Evolutionary conservation across 35 echinoderm and acorn worm species (phyloP), one percentile per base, ranked within the genome.

Genomic region (Apostichopus parvimensis): DNA sequence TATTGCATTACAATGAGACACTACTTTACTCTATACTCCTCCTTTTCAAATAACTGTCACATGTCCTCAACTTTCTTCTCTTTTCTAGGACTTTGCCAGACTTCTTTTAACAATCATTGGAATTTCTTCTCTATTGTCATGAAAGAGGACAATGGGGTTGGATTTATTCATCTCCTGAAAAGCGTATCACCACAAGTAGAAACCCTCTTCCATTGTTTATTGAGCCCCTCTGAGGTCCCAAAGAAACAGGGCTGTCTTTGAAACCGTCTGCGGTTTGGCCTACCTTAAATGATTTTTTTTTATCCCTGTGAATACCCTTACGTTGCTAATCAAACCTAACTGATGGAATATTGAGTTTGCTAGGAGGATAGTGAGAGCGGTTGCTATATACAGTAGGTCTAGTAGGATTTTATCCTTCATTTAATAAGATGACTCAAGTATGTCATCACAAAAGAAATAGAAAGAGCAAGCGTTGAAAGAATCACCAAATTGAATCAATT

Each of bases 131-230:
- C 12, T 56, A 55, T 82, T 82, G 25, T 68, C 9, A 68, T 68
- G 53, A 10, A 82, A 82, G 25, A 17, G 79, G n/a, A 82, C 79
- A 82, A 82, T 82, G 15, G 55, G 34, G 34, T 45, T 82, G 45
- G 55, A 82, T 82, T 82, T 82, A 82, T 82, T 82, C 79, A 82
- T 82, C 79, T 54, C 52, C 54, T 82, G 1, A 34, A 68, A 68
- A 17, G 18, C 7, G 52, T 82, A 55, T 56, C 79, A 82, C 25
- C 79, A 82, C 24, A 53, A 34, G 25, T 5, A 55, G 13, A 45
- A 25, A 17, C 2, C 25, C 79, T 53, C 8, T 56, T 56, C 52
- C 53, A 82, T 82, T 82, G 79, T 82, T 82, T 20, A 45, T 56
- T 56, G 53, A 82, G 11, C 79, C 53, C 79, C 79, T 56, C 55